These are phyloP conservation scores for Phenganax subtilis DNA, from an alignment of 92 coral and sea anemone genomes.

Conservation along the genomic window DNA sequence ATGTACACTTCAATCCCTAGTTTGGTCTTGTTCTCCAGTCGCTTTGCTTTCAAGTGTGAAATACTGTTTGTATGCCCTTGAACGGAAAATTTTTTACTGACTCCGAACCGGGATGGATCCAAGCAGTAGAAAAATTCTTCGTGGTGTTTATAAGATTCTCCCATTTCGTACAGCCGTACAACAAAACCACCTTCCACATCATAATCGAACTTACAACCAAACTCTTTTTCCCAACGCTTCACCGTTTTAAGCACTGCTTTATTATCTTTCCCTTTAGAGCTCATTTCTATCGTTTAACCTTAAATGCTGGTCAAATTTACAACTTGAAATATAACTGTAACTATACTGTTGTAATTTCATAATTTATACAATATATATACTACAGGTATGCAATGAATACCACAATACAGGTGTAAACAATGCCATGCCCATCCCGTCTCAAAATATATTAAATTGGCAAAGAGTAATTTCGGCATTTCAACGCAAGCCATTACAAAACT, in stretches of 20 bases:
- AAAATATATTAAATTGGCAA: too few relatives aligned
- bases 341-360: too few relatives aligned
- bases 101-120: conserved; percentile 4
- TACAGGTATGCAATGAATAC: too few relatives aligned
- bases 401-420: too few relatives aligned
- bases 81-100: conserved; percentile 3
- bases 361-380: too few relatives aligned
- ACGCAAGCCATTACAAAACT: too few relatives aligned
- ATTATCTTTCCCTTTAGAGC: conserved; percentile 6
- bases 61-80: conserved; percentile 6
- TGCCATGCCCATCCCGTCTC: too few relatives aligned
- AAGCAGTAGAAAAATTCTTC: conserved; percentile 1
- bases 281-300: neutral
- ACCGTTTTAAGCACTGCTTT: neutral
- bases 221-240: conserved; percentile 7
- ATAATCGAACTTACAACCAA: neutral
- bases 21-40: conserved; percentile 11
- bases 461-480: too few relatives aligned
- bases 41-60: conserved; percentile 11
- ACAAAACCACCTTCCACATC: conserved; percentile 6
- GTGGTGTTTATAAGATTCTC: conserved; percentile 2
- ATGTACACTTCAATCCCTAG: conserved; percentile 12
- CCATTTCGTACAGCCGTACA: conserved; percentile 5
- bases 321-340: neutral
- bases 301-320: too few relatives aligned